phyloP scores from a whole-genome alignment of 2,797 vertebrate species.

The Microchirus variegatus region DNA sequence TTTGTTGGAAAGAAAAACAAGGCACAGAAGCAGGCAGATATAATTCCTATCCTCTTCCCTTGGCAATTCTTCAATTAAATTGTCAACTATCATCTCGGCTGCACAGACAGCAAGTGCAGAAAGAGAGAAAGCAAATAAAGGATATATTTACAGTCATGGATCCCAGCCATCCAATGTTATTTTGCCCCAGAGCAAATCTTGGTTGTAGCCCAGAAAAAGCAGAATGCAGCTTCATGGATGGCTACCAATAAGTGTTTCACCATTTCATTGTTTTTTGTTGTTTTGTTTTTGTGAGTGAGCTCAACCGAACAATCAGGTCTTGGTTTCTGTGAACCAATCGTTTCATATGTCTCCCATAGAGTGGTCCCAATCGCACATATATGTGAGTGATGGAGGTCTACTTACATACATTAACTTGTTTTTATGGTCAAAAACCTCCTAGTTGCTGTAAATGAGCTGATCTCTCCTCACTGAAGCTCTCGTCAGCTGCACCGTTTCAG shows the following conservation, averaged over 20 bases:
- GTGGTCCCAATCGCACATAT: too few relatives aligned
- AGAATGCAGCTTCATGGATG: conserved; percentile 37
- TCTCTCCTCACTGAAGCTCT: too few relatives aligned
- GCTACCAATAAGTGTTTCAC: background rate
- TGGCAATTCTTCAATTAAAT: conserved; percentile 69
- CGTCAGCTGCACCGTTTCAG: too few relatives aligned
- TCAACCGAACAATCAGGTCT: background rate
- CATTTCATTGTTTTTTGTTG: background rate
- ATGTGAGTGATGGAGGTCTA: too few relatives aligned
- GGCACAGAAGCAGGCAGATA: conserved; percentile 44
- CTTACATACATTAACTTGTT: too few relatives aligned
- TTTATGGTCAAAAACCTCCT: too few relatives aligned
- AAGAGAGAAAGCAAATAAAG: conserved; percentile 35
- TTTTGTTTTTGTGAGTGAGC: background rate
- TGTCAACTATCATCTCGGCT: conserved; percentile 68
- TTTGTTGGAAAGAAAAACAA: conserved; percentile 57
- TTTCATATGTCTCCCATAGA: too few relatives aligned
- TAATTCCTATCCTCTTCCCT: conserved; percentile 60
- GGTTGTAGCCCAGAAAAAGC: conserved; percentile 35
- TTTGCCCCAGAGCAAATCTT: conserved; percentile 48
- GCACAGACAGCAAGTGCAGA: conserved; percentile 37
- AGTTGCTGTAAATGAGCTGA: too few relatives aligned
- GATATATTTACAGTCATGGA: conserved; percentile 57
- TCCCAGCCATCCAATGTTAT: conserved; percentile 47
- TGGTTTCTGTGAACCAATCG: too few relatives aligned